These are phyloP conservation scores for Drosophila elegans DNA, from an alignment of 1,140 invertebrate genomes.

Conservation along the genomic window DNA sequence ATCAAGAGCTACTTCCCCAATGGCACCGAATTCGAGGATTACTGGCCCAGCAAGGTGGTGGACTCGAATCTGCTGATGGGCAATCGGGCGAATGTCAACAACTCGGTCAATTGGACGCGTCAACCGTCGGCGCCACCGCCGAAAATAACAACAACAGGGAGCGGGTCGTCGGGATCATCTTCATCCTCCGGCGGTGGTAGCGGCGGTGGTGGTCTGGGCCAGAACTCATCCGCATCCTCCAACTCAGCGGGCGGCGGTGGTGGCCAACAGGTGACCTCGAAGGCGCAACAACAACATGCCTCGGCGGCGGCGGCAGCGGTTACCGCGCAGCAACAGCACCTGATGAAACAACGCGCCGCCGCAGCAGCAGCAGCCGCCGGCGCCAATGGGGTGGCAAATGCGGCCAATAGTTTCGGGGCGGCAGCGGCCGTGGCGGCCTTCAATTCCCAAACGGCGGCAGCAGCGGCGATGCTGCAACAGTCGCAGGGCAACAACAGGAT, in stretches of 20 bases:
- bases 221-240: constrained; percentile 1
- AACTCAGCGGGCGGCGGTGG: constrained; percentile 20
- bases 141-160: constrained; percentile 41
- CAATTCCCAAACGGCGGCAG: constrained; percentile 61
- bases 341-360: constrained; percentile 66
- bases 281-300: constrained; percentile 50
- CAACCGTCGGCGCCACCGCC: constrained; percentile 86
- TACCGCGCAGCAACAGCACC: constrained; percentile 68
- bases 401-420: constrained; percentile 48
- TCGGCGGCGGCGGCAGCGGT: constrained; percentile 75
- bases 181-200: constrained; percentile 35
- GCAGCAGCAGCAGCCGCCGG: constrained; percentile 53
- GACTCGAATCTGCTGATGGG: constrained; percentile 90
- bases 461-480: constrained; percentile 61
- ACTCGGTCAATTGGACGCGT: constrained; percentile 88
- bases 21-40: constrained; percentile 94
- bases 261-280: constrained; percentile 40
- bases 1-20: constrained; percentile 96
- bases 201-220: neutral
- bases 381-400: constrained; percentile 57
- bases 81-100: constrained; percentile 86
- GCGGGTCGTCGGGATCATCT: neutral
- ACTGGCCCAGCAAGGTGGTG: constrained; percentile 94
- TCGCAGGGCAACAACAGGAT: constrained; percentile 61
- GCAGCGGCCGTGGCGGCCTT: constrained; percentile 70